Evolutionary conservation across 2,888 invertebrate genomes (phyloP).

Genomic region (Notodonta dromedarius): DNA sequence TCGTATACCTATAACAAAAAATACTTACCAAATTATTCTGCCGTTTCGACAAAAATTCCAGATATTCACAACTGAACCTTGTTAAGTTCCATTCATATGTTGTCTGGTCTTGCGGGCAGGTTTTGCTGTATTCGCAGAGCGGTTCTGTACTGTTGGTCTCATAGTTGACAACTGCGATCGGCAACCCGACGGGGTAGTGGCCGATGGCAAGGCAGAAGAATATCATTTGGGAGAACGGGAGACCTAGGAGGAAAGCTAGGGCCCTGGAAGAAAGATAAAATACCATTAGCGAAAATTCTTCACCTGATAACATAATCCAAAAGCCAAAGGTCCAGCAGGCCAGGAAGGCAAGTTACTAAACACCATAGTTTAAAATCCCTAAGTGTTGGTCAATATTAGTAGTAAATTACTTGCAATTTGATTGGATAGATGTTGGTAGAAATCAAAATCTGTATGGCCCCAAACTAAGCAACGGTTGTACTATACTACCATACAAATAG

Average conservation of each 20-base stretch:
- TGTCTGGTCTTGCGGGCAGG: constrained; percentile 65
- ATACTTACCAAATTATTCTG: constrained; percentile 86
- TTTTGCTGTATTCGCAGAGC: constrained; percentile 73
- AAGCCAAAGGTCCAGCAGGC: no score
- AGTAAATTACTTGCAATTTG: no score
- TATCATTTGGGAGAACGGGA: constrained; percentile 94
- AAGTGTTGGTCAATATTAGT: no score
- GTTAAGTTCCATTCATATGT: constrained; percentile 82
- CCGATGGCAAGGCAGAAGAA: constrained; percentile 95
- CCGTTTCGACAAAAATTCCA: constrained; percentile 87
- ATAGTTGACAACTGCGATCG: constrained; percentile 91
- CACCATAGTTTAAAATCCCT: no score
- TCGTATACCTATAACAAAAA: not conserved
- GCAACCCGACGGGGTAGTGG: constrained; percentile 91
- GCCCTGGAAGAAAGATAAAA: constrained; percentile 76
- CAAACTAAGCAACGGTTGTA: no score
- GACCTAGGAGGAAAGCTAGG: constrained; percentile 92
- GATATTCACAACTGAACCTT: constrained; percentile 90
- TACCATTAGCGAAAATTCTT: no score
- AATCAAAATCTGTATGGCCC: no score
- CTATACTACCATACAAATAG: no score
- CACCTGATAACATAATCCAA: no score
- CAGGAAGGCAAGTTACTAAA: no score
- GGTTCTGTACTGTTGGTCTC: constrained; percentile 84
- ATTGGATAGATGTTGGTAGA: no score